These are phyloP conservation scores for Oxygymnocypris stewartii DNA, from an alignment of 2,113 vertebrate species.

Conservation along the genomic window DNA sequence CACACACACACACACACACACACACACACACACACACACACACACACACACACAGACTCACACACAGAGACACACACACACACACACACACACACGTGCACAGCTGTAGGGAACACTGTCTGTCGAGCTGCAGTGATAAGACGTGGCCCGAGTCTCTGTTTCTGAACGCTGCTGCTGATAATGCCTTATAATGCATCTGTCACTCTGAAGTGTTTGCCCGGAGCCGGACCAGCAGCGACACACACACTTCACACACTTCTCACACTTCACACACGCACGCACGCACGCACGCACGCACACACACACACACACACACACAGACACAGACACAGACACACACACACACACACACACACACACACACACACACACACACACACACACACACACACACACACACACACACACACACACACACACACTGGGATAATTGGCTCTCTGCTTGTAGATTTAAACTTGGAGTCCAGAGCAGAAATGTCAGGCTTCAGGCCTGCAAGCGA, in stretches of 20 bases:
- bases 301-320: too few relatives aligned
- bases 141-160: slow-evolving; percentile 32
- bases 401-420: background rate
- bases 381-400: too few relatives aligned
- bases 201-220: slow-evolving; percentile 45
- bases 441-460: slow-evolving; percentile 23
- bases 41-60: background rate
- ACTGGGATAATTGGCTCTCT: slow-evolving; percentile 45
- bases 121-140: slow-evolving; percentile 36
- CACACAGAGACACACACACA: too few relatives aligned
- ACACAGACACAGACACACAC: too few relatives aligned
- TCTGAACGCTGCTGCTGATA: slow-evolving; percentile 38
- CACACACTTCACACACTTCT: background rate
- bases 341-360: too few relatives aligned
- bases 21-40: background rate
- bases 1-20: background rate
- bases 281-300: too few relatives aligned
- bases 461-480: slow-evolving; percentile 35
- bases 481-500: slow-evolving; percentile 14
- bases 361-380: too few relatives aligned
- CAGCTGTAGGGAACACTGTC: slow-evolving; percentile 15
- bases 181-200: slow-evolving; percentile 52
- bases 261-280: too few relatives aligned
- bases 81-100: background rate
- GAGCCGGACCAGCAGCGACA: slow-evolving; percentile 28